A percentile compares a stretch with the other conserved stretches of the same genome.
Conservation (phyloP, 2,797 vertebrate species). For the Poeciliopsis presidionis region DNA sequence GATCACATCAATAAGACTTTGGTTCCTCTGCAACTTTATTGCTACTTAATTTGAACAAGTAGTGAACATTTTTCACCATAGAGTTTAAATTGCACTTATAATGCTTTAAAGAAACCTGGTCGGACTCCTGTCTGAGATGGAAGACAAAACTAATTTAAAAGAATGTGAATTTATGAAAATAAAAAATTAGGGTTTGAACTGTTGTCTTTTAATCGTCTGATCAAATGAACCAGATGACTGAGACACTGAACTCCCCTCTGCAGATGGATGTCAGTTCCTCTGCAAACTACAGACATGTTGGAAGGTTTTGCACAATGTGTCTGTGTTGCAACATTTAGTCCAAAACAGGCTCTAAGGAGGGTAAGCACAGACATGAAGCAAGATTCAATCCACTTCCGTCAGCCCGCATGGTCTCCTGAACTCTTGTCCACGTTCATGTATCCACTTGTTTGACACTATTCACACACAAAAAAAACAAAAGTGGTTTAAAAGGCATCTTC, state of each 20-base stretch:
- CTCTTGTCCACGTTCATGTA: conserved; percentile 98
- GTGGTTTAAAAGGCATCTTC: background rate
- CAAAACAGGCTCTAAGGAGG: conserved; percentile 24
- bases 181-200: background rate
- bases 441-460: conserved; percentile 98
- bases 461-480: background rate
- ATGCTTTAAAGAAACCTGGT: background rate
- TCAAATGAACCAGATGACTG: background rate
- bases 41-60: background rate
- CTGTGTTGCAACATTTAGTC: background rate
- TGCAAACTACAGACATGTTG: background rate
- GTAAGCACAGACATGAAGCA: background rate
- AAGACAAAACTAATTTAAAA: background rate
- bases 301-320: conserved; percentile 7
- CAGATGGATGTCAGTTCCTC: background rate
- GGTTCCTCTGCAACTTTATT: conserved; percentile 4
- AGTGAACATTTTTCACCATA: background rate
- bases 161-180: background rate
- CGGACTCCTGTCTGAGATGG: background rate
- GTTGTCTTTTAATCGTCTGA: background rate
- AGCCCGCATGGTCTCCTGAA: conserved; percentile 94
- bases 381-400: conserved; percentile 91
- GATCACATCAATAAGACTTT: background rate
- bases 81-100: background rate
- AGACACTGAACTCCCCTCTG: background rate